Percentiles rank a stretch among this genome's conserved stretches.
Conservation (phyloP, 2,797 vertebrate genomes). For the Lutjanus campechanus region DNA sequence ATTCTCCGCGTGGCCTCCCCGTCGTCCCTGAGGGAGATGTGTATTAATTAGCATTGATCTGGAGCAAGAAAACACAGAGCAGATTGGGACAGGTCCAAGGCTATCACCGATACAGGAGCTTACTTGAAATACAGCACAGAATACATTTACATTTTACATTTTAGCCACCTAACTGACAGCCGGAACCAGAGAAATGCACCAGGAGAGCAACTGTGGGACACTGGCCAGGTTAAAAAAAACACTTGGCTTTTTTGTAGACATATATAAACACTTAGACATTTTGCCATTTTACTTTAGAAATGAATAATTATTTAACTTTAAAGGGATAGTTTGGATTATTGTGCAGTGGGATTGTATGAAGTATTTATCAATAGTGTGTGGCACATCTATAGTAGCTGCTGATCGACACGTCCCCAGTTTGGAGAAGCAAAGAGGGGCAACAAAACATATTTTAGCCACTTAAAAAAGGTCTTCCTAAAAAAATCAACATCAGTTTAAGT, state of each 20-base stretch:
- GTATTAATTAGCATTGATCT: conserved; percentile 84
- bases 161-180: conserved; percentile 31
- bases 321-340: no score
- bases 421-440: no score
- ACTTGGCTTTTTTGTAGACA: not conserved
- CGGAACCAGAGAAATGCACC: not conserved
- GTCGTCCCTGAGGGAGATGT: conserved; percentile 66
- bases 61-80: conserved; percentile 71
- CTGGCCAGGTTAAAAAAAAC: not conserved
- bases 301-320: not conserved
- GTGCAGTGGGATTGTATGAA: no score
- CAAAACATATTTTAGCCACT: no score
- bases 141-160: conserved; percentile 52
- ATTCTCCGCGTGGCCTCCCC: conserved; percentile 63
- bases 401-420: no score
- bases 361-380: no score
- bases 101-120: conserved; percentile 58
- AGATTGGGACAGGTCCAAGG: conserved; percentile 74
- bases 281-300: not conserved
- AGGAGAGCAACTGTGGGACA: not conserved
- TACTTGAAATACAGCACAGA: conserved; percentile 64
- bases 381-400: no score
- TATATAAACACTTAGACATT: not conserved
- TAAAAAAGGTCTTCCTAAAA: no score
- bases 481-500: no score